Evolutionary conservation across 1,140 invertebrate genomes (phyloP).

Genomic region (Tetragnatha versicolor): DNA sequence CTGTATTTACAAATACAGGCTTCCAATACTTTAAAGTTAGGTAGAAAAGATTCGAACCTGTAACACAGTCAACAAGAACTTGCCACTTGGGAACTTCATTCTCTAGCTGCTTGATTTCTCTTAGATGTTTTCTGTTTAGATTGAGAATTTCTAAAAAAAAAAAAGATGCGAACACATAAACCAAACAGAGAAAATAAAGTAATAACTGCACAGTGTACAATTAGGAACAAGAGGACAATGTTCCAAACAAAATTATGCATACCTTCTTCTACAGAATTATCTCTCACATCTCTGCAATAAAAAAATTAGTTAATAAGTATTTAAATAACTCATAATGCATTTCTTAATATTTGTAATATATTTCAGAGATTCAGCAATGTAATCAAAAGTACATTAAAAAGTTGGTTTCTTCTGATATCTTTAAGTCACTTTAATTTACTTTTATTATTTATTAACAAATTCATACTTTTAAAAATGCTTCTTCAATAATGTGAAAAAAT

Average conservation of each 20-base stretch:
- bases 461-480: too few relatives aligned
- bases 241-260: neutral
- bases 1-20: too few relatives aligned
- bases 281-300: neutral
- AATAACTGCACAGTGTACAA: neutral
- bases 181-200: neutral
- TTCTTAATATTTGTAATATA: too few relatives aligned
- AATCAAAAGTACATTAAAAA: too few relatives aligned
- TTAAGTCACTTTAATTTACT: too few relatives aligned
- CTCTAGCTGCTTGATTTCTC: slow-evolving; percentile 87
- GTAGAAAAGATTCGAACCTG: too few relatives aligned
- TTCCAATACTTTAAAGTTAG: too few relatives aligned
- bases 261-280: neutral
- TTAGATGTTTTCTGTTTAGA: slow-evolving; percentile 71
- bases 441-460: too few relatives aligned
- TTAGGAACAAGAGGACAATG: neutral
- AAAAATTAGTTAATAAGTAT: neutral
- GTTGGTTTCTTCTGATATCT: too few relatives aligned
- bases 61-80: slow-evolving; percentile 89
- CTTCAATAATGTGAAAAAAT: too few relatives aligned
- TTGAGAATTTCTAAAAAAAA: slow-evolving; percentile 29
- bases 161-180: slow-evolving; percentile 17
- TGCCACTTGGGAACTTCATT: slow-evolving; percentile 90
- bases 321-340: neutral
- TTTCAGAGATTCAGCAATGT: too few relatives aligned